Evolutionary conservation across 2,888 invertebrate species (phyloP), one percentile per base, ranked within the genome.

Genomic region (Gymnoscelis rufifasciata): DNA sequence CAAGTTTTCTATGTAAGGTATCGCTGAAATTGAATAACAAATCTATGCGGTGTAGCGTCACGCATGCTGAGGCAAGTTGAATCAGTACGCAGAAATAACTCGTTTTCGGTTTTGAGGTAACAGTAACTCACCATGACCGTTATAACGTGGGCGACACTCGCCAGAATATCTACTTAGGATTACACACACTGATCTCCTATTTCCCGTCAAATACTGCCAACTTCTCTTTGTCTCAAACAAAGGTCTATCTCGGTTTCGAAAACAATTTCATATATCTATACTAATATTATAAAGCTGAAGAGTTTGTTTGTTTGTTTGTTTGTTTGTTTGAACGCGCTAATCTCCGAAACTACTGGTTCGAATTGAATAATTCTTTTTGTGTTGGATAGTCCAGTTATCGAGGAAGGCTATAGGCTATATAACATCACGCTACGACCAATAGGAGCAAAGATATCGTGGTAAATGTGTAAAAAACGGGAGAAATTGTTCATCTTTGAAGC

Each of bases 31-130:
- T 52, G 54, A 56, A 65, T 62, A 54, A 61, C 54, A 5, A 51
- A 61, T 54, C 7, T 49, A 46, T 54, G 51, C 40, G 62, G 2
- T 62, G 55, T 41, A 57, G 65, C 67, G 68, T 51, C 51, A 57
- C 51, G 51, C 45, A 47, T 49, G 56, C 51, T 55, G 54, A 59
- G 57, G 62, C 55, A 54, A 57, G 56, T 63, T 74, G 75, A 77
- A 59, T 79, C 76, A 74, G 67, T 67, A 66, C 69, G 71, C 67
- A 78, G 83, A 77, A 83, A 80, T 77, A 78, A 82, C 78, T 78
- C 56, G 76, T 78, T 80, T 78, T 74, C 62, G 66, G 66, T 57
- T 71, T 71, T 67, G 65, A 68, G 67, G 66, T 80, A 80, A 80
- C 80, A 78, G 80, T 82, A 81, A 72, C 62, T 68, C 71, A 70